Conservation (phyloP, 2,888 invertebrate genomes). For the Teleogryllus oceanicus region DNA sequence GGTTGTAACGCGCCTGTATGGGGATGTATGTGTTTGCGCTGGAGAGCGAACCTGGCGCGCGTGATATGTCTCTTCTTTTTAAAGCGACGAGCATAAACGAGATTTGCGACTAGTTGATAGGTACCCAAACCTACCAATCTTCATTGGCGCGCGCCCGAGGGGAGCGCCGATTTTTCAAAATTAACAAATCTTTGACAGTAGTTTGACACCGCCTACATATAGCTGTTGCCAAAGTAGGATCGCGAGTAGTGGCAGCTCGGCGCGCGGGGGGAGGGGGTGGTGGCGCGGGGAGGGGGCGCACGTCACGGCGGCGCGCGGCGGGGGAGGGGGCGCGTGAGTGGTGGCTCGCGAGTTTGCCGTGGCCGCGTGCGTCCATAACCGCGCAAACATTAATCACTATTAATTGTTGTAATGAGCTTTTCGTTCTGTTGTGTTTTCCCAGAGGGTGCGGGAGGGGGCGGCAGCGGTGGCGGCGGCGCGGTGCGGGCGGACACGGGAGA, state of each 20-base stretch:
- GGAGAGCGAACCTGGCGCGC: conserved; percentile 19
- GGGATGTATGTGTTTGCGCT: conserved; percentile 10
- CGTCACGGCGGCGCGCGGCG: background rate
- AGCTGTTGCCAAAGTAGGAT: conserved; percentile 20
- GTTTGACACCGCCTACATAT: conserved; percentile 30
- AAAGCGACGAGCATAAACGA: conserved; percentile 18
- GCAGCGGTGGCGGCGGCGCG: conserved; percentile 42
- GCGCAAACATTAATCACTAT: conserved; percentile 33
- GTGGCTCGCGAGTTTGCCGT: conserved; percentile 1
- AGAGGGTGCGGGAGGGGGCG: conserved; percentile 48
- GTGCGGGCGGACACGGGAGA: conserved; percentile 37
- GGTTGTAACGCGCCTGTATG: conserved; percentile 18
- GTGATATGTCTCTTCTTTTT: conserved; percentile 4
- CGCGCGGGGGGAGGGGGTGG: background rate
- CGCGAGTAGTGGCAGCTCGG: background rate
- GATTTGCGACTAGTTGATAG: background rate
- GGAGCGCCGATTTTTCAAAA: conserved; percentile 46
- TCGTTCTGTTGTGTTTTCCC: conserved; percentile 30
- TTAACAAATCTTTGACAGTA: conserved; percentile 48
- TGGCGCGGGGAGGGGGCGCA: background rate
- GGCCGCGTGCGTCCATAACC: conserved; percentile 24
- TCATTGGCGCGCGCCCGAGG: conserved; percentile 30
- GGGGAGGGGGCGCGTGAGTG: background rate
- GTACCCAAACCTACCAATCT: conserved; percentile 33
- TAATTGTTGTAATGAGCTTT: conserved; percentile 34